These are phyloP conservation scores for Lithophane leautieri DNA, from an alignment of 2,888 invertebrate genomes.

Conservation along the genomic window DNA sequence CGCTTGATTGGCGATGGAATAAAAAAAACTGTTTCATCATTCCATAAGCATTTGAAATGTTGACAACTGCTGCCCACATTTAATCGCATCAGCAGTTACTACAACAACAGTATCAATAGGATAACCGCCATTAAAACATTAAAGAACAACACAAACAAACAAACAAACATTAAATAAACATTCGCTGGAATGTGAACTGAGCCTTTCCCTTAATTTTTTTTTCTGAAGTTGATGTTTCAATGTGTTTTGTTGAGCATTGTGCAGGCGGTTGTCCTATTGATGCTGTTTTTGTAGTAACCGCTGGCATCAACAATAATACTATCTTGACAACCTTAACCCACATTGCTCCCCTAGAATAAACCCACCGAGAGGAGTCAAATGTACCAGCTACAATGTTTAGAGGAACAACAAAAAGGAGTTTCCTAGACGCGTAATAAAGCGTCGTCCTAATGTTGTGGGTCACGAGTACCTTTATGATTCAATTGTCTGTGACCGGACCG, in stretches of 20 bases:
- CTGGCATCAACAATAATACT: conserved; percentile 23
- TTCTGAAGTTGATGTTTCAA: background rate
- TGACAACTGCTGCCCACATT: background rate
- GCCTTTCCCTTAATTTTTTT: conserved; percentile 8
- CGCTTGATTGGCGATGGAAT: too few species aligned
- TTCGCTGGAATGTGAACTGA: conserved; percentile 20
- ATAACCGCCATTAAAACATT: too few species aligned
- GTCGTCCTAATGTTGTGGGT: conserved; percentile 61
- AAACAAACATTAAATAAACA: too few species aligned
- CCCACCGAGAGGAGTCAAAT: conserved; percentile 18
- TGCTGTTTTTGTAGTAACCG: background rate
- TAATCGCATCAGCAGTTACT: background rate
- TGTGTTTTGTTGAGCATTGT: conserved; percentile 1
- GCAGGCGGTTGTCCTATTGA: background rate
- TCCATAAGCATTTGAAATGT: background rate
- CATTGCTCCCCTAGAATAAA: conserved; percentile 30
- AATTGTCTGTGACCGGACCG: conserved; percentile 81
- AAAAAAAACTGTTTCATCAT: background rate
- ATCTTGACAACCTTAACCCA: conserved; percentile 46
- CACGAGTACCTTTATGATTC: conserved; percentile 85
- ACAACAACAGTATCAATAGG: background rate
- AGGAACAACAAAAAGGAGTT: conserved; percentile 31
- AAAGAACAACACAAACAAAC: too few species aligned
- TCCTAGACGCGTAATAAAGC: conserved; percentile 59
- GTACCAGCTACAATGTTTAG: conserved; percentile 26